Percentiles rank a stretch among this genome's conserved stretches.
phyloP scores from a whole-genome alignment of 2,113 vertebrate species.

The Chunga burmeisteri region DNA sequence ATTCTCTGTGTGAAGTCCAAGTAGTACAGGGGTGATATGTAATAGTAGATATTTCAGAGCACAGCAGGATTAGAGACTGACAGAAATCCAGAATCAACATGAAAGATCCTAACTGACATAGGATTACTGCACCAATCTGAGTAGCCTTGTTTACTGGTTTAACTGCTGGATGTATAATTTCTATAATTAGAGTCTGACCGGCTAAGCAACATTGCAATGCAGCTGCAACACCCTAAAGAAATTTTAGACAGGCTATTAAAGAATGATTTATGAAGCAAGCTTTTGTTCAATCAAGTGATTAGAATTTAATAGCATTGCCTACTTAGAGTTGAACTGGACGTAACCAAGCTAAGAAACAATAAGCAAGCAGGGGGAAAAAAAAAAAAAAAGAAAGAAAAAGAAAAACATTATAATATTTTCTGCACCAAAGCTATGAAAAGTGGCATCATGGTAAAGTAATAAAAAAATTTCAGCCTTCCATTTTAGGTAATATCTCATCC shows the following conservation, averaged over 20 bases:
- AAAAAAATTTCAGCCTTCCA: not conserved
- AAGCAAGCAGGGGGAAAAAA: not conserved
- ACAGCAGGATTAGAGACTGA: not conserved
- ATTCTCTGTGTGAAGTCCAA: not conserved
- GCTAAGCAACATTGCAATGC: constrained; percentile 38
- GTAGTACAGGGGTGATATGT: not conserved
- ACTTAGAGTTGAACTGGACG: constrained; percentile 59
- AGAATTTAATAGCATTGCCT: constrained; percentile 70
- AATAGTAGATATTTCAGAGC: not conserved
- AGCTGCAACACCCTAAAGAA: constrained; percentile 65
- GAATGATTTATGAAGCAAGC: constrained; percentile 73
- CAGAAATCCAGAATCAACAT: constrained; percentile 18
- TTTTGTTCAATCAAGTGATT: constrained; percentile 75
- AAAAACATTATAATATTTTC: not conserved
- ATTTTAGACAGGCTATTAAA: constrained; percentile 71
- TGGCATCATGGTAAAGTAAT: not conserved
- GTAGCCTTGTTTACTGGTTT: constrained; percentile 38
- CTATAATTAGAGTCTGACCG: constrained; percentile 49
- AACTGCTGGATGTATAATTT: constrained; percentile 49
- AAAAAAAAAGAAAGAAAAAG: accelerated
- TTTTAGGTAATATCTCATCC: not conserved
- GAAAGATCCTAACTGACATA: not conserved
- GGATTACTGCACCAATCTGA: not conserved
- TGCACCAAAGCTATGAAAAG: not conserved
- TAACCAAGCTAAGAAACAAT: constrained; percentile 13